Conservation (phyloP, 2,888 invertebrate genomes). For the Trilocha varians region DNA sequence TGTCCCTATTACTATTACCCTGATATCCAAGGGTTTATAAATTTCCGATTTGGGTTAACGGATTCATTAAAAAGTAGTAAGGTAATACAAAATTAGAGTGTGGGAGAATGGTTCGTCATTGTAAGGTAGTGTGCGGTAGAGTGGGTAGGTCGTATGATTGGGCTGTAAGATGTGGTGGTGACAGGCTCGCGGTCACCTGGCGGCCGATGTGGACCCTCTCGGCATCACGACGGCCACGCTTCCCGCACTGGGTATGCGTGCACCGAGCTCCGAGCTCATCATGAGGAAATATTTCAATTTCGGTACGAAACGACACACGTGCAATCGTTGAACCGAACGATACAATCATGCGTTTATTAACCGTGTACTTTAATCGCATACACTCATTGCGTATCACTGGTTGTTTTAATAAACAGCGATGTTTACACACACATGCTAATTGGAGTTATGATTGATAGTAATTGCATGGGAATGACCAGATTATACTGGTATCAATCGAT, state of each 20-base stretch:
- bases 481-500: too few relatives aligned
- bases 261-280: constrained; percentile 69
- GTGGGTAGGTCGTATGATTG: constrained; percentile 9
- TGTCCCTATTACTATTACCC: too few relatives aligned
- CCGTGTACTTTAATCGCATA: constrained; percentile 29
- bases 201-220: constrained; percentile 94
- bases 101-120: not conserved
- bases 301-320: constrained; percentile 50
- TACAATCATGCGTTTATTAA: constrained; percentile 12
- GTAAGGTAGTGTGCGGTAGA: not conserved
- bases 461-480: too few relatives aligned
- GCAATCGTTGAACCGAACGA: constrained; percentile 36
- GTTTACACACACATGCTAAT: constrained; percentile 51
- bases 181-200: constrained; percentile 94
- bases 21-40: too few relatives aligned
- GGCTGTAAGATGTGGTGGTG: constrained; percentile 33
- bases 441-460: too few relatives aligned
- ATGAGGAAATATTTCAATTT: constrained; percentile 74
- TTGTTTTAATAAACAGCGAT: constrained; percentile 38
- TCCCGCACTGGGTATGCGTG: constrained; percentile 67
- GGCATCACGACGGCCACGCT: constrained; percentile 86
- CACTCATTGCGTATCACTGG: constrained; percentile 44
- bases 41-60: too few relatives aligned
- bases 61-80: too few relatives aligned
- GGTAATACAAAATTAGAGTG: too few relatives aligned